Evolutionary conservation across 2,797 vertebrate genomes (phyloP), one percentile per base, ranked within the genome.

Genomic region (Tokudaia tokunoshimensis): DNA sequence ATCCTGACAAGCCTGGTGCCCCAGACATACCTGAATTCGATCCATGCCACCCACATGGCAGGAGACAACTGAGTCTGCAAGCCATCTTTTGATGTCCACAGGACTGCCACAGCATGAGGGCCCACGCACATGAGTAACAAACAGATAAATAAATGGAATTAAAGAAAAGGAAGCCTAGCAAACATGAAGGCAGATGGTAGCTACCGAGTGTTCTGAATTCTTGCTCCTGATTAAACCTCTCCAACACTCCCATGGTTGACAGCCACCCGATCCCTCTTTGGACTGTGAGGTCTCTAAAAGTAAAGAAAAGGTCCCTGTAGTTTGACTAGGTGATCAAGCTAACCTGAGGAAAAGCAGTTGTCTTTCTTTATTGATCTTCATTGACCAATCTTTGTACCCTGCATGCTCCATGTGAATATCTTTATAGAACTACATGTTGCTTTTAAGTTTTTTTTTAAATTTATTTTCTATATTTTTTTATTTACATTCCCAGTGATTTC

Each of bases 131-230:
- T 29, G 19, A 8, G 29, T 26, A 14, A 17, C 24, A 17, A 76
- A 59, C 17, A 61, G 24, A 61, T 59, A 59, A 22, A 59, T 31
- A 22, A 14, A 44, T n/a, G 6, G 2, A 24, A 34, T 47, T 15
- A n/a, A 61, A 84, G 31, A 59, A 88, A 57, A 55, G 89, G 82
- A 96, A 65, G 61, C 78, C 65, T 31, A 79, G 78, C 70, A 85
- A 90, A 59, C 19, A 22, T 74, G 34, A 94, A 86, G 63, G 91
- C 59, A 95, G 88, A 95, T 57, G 76, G 22, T 94, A 89, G 78
- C 67, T 59, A 55, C 24, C 8, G 74, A 87, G 81, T 29, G 70
- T 86, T 78, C 92, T 76, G 55, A 82, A 47, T 85, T 84, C 57
- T 70, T 91, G 44, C 31, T 97, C 52, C 47, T 80, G 41, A 91